These are phyloP conservation scores for Aphelocoma coerulescens DNA, from an alignment of 2,113 vertebrate genomes.

Conservation along the genomic window DNA sequence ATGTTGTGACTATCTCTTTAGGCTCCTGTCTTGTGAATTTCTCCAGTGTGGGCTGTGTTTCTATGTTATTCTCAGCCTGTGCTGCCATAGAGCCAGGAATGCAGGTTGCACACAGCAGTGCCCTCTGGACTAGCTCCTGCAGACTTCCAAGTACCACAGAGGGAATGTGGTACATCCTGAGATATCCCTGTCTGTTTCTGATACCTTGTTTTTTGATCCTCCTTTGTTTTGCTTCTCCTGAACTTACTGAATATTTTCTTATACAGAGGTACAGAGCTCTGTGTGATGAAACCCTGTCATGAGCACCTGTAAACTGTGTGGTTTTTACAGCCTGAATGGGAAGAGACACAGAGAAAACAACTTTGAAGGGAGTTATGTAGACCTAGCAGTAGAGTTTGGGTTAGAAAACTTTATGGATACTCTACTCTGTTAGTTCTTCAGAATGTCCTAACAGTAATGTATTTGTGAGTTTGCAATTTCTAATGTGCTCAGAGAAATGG, in stretches of 20 bases:
- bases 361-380: neutral
- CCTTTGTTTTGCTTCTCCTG: neutral
- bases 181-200: neutral
- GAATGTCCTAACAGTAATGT: neutral
- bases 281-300: neutral
- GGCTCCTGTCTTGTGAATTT: neutral
- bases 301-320: neutral
- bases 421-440: neutral
- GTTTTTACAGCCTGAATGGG: neutral
- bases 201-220: neutral
- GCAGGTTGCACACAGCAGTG: neutral
- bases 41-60: neutral
- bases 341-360: neutral
- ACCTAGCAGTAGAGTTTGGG: neutral
- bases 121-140: neutral
- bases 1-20: neutral
- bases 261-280: accelerated
- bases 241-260: neutral
- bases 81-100: neutral
- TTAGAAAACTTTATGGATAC: neutral
- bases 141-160: neutral
- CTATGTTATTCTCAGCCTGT: neutral
- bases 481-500: neutral
- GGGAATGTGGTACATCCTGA: neutral
- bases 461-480: neutral